Conservation (phyloP, 2,888 invertebrate species). For the Pelosia muscerda region DNA sequence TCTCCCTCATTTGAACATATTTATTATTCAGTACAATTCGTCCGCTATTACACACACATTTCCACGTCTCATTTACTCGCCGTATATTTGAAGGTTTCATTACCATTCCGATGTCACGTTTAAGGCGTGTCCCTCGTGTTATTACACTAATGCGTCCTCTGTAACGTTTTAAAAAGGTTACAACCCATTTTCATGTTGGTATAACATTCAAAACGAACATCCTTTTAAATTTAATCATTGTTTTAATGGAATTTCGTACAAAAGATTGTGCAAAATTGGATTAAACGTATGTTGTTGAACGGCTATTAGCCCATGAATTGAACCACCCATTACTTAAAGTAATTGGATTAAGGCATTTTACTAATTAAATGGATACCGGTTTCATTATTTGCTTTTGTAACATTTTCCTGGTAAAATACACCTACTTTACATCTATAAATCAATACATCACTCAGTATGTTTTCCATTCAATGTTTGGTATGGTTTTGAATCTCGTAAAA, state of each 20-base stretch:
- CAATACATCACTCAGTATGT: neutral
- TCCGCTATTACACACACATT: conserved; percentile 34
- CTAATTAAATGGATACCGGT: conserved; percentile 4
- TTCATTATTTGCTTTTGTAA: neutral
- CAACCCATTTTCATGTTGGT: conserved; percentile 24
- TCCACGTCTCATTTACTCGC: conserved; percentile 35
- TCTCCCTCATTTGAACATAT: neutral
- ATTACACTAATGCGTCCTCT: conserved; percentile 70
- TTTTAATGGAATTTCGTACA: conserved; percentile 15
- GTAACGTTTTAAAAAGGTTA: conserved; percentile 52
- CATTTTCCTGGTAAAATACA: neutral
- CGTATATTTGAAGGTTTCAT: conserved; percentile 61
- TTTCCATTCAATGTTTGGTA: neutral
- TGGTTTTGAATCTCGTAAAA: neutral
- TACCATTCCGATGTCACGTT: conserved; percentile 61
- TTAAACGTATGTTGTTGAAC: neutral
- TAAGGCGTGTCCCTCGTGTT: conserved; percentile 62
- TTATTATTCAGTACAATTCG: conserved; percentile 15
- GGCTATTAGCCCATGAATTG: conserved; percentile 3
- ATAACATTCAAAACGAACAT: conserved; percentile 12
- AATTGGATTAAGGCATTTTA: conserved; percentile 13
- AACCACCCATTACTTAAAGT: conserved; percentile 11
- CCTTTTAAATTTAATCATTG: conserved; percentile 15
- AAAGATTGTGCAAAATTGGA: conserved; percentile 10
- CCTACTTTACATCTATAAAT: neutral